A percentile compares a stretch with the other conserved stretches of the same genome.
Conservation (phyloP, 2,888 invertebrate species). For the Piscicola geometra region DNA sequence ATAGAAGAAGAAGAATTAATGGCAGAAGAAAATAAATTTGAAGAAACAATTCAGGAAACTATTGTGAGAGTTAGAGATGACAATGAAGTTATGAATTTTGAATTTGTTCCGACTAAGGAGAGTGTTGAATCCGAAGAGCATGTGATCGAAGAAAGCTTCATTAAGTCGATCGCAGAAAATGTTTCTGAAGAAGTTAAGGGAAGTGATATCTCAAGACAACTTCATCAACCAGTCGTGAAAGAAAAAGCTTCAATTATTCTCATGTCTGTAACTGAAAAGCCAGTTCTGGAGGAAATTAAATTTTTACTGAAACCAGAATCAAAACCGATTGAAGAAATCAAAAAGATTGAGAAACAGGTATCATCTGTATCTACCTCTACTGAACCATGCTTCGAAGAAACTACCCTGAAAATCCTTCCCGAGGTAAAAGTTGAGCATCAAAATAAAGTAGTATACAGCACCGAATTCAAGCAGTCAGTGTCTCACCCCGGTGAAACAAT, state of each 20-base stretch:
- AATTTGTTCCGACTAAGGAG: neutral
- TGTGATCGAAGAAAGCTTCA: constrained; percentile 6
- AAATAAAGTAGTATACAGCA: neutral
- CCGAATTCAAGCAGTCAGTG: neutral
- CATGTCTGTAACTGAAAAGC: neutral
- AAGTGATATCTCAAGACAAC: neutral
- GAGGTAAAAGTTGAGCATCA: neutral
- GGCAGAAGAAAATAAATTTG: neutral
- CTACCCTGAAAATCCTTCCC: neutral
- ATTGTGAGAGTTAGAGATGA: neutral
- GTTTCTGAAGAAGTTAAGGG: neutral
- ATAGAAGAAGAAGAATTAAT: neutral
- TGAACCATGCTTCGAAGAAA: neutral
- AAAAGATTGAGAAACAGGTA: neutral
- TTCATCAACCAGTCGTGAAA: neutral
- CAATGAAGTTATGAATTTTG: neutral
- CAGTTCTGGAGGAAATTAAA: neutral
- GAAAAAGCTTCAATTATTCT: neutral
- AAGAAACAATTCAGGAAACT: neutral
- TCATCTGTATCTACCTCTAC: too few relatives aligned
- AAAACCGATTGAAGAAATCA: neutral
- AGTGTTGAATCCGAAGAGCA: neutral
- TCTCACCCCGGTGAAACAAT: neutral
- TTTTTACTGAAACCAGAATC: neutral
- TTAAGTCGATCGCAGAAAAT: neutral